Evolutionary conservation across 2,797 vertebrate genomes (phyloP), one percentile per base, ranked within the genome.

Genomic region (Spondyliosoma cantharus): DNA sequence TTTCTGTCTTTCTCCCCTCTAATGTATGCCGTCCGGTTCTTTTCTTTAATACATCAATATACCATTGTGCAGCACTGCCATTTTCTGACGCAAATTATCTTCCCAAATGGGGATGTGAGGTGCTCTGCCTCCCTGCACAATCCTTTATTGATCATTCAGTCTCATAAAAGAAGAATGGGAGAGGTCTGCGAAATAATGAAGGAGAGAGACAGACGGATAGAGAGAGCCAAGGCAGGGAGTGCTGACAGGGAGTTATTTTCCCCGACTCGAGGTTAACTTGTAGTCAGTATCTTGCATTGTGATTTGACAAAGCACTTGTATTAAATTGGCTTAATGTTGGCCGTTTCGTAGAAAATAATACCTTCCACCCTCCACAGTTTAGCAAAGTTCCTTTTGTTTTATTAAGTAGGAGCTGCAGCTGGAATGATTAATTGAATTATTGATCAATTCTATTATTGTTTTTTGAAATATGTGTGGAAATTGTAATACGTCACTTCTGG

Each of bases 251-350:
- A 93, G 90, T 93, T 95, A 93, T 96, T 96, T 96, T 90, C 96
- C 95, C 95, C 94, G 93, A 96, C 96, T 96, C 95, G 95, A 97
- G 96, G 96, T 97, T 97, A 97, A 97, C 96, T 96, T 96, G 94
- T 96, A 96, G 96, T 97, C 95, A 96, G 93, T 96, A 95, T 96
- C 96, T 96, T 96, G 95, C 96, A 96, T 96, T 93, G 92, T 95
- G 92, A 95, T 96, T 96, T 96, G 96, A 96, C 96, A 94, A 37
- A 95, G 94, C 94, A 95, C 95, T 96, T 66, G 16, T 57, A 37
- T 66, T 57, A 54, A 65, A 46, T 17, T 62, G 65, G 15, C 57
- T 66, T 73, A 27, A 61, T 24, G 25, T 56, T 68, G 15, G 27
- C 27, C 3, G 14, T 22, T 65, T 58, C 27, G 62, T 32, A 13